Conservation (phyloP, 1,140 invertebrate genomes). For the Akabosia matsudoensis region DNA sequence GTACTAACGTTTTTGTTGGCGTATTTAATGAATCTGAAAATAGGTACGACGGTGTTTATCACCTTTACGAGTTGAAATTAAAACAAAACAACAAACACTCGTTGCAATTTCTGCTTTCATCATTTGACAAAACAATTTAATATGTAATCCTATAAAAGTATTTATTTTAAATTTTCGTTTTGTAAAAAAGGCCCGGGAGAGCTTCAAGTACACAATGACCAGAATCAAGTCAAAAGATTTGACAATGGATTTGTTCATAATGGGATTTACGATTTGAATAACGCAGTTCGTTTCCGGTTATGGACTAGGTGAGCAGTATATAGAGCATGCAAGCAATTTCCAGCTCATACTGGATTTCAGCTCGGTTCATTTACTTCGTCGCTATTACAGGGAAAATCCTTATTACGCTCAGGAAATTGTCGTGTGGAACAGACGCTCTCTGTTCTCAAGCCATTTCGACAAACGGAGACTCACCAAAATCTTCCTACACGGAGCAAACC, state of each 20-base stretch:
- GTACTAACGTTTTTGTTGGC: not conserved
- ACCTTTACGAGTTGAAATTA: not conserved
- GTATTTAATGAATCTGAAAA: conserved; percentile 1
- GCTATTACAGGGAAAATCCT: conserved; percentile 30
- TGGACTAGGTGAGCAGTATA: conserved; percentile 31
- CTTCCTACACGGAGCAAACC: conserved; percentile 31
- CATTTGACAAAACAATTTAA: too few relatives aligned
- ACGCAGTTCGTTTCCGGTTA: conserved; percentile 29
- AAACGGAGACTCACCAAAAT: conserved; percentile 29
- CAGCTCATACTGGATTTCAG: too few relatives aligned
- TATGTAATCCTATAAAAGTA: not conserved
- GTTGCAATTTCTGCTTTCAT: not conserved
- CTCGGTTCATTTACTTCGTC: not conserved
- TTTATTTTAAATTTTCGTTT: not conserved
- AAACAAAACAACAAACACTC: too few relatives aligned
- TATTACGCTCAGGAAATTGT: conserved; percentile 30
- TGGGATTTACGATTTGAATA: conserved; percentile 36
- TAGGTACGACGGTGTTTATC: not conserved
- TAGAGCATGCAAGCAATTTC: too few relatives aligned
- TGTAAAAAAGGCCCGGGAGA: conserved; percentile 25
- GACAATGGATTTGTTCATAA: conserved; percentile 3
- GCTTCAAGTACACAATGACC: conserved; percentile 30
- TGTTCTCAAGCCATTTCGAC: conserved; percentile 22
- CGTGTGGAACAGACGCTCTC: conserved; percentile 5
- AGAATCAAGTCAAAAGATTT: conserved; percentile 22